phyloP scores from a whole-genome alignment of 2,888 invertebrate species.

The Phyto melanocephala region DNA sequence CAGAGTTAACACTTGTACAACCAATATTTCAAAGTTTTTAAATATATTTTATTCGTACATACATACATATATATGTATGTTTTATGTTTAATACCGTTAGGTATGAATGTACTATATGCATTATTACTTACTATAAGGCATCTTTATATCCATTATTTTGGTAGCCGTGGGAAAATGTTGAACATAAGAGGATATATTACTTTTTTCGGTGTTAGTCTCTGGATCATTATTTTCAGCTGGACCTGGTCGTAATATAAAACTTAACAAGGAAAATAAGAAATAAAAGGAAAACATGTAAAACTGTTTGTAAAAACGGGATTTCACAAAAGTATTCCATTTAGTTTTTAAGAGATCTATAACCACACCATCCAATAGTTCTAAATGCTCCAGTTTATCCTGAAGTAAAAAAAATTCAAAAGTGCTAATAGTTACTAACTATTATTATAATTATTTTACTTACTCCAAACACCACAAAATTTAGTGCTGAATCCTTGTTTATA shows the following conservation, averaged over 20 bases:
- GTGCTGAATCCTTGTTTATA: slow-evolving; percentile 96
- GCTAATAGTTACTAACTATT: background rate
- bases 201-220: slow-evolving; percentile 3
- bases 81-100: background rate
- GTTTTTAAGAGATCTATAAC: slow-evolving; percentile 95
- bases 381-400: slow-evolving; percentile 95
- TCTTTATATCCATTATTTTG: background rate
- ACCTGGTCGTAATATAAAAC: slow-evolving; percentile 94
- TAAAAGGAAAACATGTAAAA: slow-evolving; percentile 94
- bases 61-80: background rate
- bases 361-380: slow-evolving; percentile 96
- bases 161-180: slow-evolving; percentile 2
- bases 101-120: background rate
- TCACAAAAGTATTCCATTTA: slow-evolving; percentile 98
- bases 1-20: too few species aligned
- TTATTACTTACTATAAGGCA: slow-evolving; percentile 49
- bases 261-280: slow-evolving; percentile 91
- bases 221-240: slow-evolving; percentile 79
- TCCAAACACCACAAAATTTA: slow-evolving; percentile 97
- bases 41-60: too few species aligned
- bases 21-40: too few species aligned
- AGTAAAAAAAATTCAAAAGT: background rate
- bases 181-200: slow-evolving; percentile 9
- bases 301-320: slow-evolving; percentile 94
- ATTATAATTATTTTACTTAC: slow-evolving; percentile 80